Base-by-base conservation (phyloP, 2,113 vertebrate genomes). In the Dromas ardeola region DNA sequence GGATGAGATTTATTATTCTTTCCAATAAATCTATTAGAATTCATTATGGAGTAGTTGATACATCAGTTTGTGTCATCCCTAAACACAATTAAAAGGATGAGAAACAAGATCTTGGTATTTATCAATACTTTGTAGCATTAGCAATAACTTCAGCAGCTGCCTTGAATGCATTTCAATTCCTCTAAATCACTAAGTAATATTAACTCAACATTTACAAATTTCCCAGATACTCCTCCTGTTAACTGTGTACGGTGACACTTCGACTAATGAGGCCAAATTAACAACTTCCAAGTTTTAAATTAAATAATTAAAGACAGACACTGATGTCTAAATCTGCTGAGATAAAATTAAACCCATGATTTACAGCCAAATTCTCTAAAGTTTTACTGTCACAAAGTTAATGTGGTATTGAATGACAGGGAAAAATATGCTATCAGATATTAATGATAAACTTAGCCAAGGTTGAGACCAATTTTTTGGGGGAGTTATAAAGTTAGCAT, bases 261-360 rank as follows among this genome's bases (percentile, higher is more conserved):
- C 4, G 19, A 72, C 70, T 73, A 72, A 89, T 49, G 55, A 95
- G 36, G 22, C 30, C 49, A 96, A 95, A 87, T 91, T 53, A 95
- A 50, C 65, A 94, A 77, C 45, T 88, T 82, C 20, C 58, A 89
- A 82, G 45, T 92, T 92, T 90, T 59, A 88, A 93, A 90, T 77
- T 88, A 73, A 91, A 79, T 49, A 80, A 81, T 70, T 85, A 62
- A 93, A 77, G 59, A 59, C 47, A 95, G 49, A 7, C 52, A 71
- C 29, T 86, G 63, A 53, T 86, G 30, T 20, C 69, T 86, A 89
- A 81, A 92, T 86, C 49, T 83, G 17, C 36, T 45, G 13, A 82
- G 79, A 82, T 30, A 81, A 88, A 73, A 81, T 59, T 58, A 62
- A 92, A 73, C 14, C n/a, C 1, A 5, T 1, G 5, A 70, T 81